Percentiles rank a stretch among this genome's conserved stretches.
phyloP scores from a whole-genome alignment of 2,888 invertebrate genomes.

The Conchocele bisecta region DNA sequence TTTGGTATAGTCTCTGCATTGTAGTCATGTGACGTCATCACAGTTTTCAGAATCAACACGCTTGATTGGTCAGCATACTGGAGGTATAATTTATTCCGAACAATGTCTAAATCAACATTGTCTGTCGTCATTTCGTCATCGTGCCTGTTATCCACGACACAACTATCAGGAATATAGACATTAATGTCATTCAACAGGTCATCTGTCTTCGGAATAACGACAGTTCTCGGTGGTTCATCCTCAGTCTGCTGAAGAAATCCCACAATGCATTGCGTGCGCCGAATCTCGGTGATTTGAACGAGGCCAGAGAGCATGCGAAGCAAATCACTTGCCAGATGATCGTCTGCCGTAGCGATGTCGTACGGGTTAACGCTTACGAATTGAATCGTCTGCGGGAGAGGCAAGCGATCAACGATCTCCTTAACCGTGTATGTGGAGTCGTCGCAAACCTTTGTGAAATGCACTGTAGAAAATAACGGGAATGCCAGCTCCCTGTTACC shows the following conservation, averaged over 20 bases:
- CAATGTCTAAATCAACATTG: too few relatives aligned
- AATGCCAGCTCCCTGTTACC: slow-evolving; percentile 40
- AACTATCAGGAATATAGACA: slow-evolving; percentile 23
- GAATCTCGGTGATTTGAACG: slow-evolving; percentile 33
- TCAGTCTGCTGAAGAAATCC: slow-evolving; percentile 25
- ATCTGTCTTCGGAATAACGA: slow-evolving; percentile 28
- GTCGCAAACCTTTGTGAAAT: slow-evolving; percentile 40
- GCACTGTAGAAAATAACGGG: slow-evolving; percentile 24
- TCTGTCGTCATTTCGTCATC: too few relatives aligned
- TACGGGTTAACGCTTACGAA: slow-evolving; percentile 39
- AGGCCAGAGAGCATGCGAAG: slow-evolving; percentile 46
- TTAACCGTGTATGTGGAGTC: slow-evolving; percentile 37
- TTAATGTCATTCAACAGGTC: slow-evolving; percentile 13
- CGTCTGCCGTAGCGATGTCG: slow-evolving; percentile 40
- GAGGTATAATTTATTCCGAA: too few relatives aligned
- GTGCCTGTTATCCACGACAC: background rate
- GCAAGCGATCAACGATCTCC: slow-evolving; percentile 49
- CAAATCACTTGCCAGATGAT: slow-evolving; percentile 38
- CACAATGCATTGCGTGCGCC: slow-evolving; percentile 20
- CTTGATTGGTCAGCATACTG: too few relatives aligned
- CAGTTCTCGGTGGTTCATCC: slow-evolving; percentile 7
- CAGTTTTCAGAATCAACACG: too few relatives aligned
- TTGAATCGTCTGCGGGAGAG: slow-evolving; percentile 45
- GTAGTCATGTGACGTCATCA: too few relatives aligned
- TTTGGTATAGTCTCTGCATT: too few relatives aligned